Evolutionary conservation across 2,888 invertebrate genomes (phyloP).

Genomic region (Pollenia amentaria): DNA sequence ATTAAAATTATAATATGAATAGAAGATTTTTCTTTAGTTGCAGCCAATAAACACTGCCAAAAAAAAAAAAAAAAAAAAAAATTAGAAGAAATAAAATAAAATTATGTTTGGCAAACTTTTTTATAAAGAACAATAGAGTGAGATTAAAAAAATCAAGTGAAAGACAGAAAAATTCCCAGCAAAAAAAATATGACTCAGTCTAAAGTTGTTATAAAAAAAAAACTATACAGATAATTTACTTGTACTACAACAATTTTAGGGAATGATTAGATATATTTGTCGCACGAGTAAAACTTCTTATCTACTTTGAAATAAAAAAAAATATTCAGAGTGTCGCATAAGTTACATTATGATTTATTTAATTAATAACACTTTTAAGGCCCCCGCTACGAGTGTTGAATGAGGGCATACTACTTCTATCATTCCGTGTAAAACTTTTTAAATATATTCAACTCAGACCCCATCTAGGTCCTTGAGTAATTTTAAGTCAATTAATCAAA

Average conservation of each 20-base stretch:
- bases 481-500: no score
- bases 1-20: conserved; percentile 52
- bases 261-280: conserved; percentile 16
- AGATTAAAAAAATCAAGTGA: conserved; percentile 37
- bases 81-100: not conserved
- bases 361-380: no score
- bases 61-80: conserved; percentile 14
- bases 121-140: not conserved
- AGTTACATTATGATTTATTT: no score
- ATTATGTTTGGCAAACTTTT: conserved; percentile 55
- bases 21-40: conserved; percentile 28
- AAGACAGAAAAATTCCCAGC: not conserved
- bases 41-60: conserved; percentile 40
- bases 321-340: no score
- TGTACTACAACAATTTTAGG: conserved; percentile 28
- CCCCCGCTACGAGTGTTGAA: no score
- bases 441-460: no score
- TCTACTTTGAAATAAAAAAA: not conserved
- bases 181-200: conserved; percentile 18
- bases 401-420: no score
- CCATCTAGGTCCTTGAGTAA: no score
- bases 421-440: no score
- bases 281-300: not conserved
- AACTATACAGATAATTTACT: conserved; percentile 26
- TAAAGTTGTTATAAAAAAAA: not conserved